These are phyloP conservation scores for Zaprionus bogoriensis DNA, from an alignment of 2,888 invertebrate genomes.

Conservation along the genomic window DNA sequence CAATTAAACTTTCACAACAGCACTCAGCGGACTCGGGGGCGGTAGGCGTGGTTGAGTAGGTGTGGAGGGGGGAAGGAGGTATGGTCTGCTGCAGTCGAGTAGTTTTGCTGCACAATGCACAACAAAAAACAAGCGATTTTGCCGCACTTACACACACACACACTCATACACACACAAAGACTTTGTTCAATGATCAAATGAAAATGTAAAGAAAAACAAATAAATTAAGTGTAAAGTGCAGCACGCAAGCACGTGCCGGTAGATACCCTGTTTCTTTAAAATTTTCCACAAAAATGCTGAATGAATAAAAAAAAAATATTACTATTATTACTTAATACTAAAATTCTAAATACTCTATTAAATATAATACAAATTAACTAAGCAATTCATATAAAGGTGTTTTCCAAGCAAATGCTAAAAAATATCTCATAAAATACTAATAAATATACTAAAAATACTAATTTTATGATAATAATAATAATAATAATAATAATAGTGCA, in stretches of 20 bases:
- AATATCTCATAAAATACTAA: background rate
- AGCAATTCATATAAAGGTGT: background rate
- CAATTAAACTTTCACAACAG: constrained; percentile 63
- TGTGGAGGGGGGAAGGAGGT: too few relatives aligned
- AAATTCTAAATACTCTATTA: too few relatives aligned
- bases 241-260: background rate
- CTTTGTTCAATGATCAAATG: constrained; percentile 13
- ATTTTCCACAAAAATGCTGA: too few relatives aligned
- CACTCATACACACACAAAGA: constrained; percentile 12
- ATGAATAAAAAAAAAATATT: too few relatives aligned
- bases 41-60: background rate
- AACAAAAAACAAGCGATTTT: constrained; percentile 51
- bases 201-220: constrained; percentile 15
- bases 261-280: constrained; percentile 6
- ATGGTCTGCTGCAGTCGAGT: background rate
- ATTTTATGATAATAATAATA: too few relatives aligned
- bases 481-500: background rate
- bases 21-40: constrained; percentile 3
- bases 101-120: constrained; percentile 31
- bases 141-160: constrained; percentile 20
- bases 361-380: too few relatives aligned
- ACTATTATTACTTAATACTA: too few relatives aligned
- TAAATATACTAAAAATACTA: background rate
- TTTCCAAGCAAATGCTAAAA: background rate
- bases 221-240: background rate